phyloP scores from a whole-genome alignment of 2,797 vertebrate species.

The Thripadectes ignobilis region DNA sequence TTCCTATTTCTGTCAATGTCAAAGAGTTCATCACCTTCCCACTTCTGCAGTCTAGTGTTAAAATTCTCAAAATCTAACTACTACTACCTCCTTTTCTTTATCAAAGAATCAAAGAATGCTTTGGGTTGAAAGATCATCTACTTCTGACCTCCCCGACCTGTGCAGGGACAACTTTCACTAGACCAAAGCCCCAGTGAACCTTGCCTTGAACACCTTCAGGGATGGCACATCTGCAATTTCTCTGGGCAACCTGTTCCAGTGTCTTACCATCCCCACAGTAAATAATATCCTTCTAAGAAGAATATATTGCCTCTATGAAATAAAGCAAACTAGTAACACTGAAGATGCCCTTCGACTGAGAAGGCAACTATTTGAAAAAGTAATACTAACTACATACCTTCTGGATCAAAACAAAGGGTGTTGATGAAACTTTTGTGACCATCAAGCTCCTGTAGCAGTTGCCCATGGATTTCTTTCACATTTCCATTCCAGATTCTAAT shows the following conservation, averaged over 20 bases:
- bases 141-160: background rate
- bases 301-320: background rate
- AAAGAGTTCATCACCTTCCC: background rate
- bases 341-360: background rate
- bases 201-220: background rate
- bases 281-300: background rate
- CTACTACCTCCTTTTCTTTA: background rate
- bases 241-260: background rate
- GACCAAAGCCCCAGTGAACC: background rate
- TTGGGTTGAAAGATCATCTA: background rate
- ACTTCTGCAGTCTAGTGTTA: background rate
- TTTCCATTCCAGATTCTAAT: slow-evolving; percentile 90
- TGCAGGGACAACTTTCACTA: background rate
- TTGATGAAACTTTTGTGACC: slow-evolving; percentile 92
- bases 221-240: background rate
- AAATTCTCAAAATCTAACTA: background rate
- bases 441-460: slow-evolving; percentile 90
- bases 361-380: background rate
- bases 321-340: background rate
- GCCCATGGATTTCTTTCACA: slow-evolving; percentile 82
- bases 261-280: background rate
- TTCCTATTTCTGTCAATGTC: background rate
- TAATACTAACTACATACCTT: slow-evolving; percentile 80
- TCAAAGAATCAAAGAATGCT: background rate
- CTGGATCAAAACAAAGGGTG: slow-evolving; percentile 89